phyloP scores from a whole-genome alignment of 2,888 invertebrate genomes.

The Patella caerulea region DNA sequence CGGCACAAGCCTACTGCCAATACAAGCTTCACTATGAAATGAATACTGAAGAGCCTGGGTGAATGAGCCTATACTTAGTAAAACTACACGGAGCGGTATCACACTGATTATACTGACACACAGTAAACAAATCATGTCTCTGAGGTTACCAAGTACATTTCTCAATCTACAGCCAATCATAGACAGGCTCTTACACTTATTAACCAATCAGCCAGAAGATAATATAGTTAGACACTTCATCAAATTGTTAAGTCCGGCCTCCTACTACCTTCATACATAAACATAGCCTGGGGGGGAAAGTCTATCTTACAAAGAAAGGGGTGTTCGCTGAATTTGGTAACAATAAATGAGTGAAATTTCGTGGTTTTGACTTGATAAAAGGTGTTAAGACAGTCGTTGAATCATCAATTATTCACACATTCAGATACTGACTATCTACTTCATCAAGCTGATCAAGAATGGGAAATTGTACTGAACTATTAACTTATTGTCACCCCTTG shows the following conservation, averaged over 20 bases:
- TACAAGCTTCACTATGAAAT: conserved; percentile 10
- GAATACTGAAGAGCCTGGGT: conserved; percentile 14
- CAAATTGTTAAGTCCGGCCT: background rate
- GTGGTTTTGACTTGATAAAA: too few relatives aligned
- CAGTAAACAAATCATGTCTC: conserved; percentile 50
- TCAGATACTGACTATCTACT: too few relatives aligned
- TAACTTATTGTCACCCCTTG: too few relatives aligned
- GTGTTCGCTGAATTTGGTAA: background rate
- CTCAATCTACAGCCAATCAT: conserved; percentile 51
- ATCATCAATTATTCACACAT: too few relatives aligned
- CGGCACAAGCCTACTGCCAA: conserved; percentile 3
- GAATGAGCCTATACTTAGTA: conserved; percentile 17
- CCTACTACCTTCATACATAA: conserved; percentile 10
- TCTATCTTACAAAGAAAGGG: conserved; percentile 5
- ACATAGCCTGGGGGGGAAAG: conserved; percentile 2
- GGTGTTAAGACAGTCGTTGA: too few relatives aligned
- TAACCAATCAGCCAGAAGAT: background rate
- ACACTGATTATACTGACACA: background rate
- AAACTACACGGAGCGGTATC: conserved; percentile 13
- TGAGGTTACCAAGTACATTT: conserved; percentile 59
- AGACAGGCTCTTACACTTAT: conserved; percentile 12
- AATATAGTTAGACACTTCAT: conserved; percentile 7
- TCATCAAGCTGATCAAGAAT: too few relatives aligned
- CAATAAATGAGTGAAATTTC: too few relatives aligned
- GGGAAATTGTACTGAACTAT: too few relatives aligned